phyloP scores from a whole-genome alignment of 1,140 invertebrate genomes.

The Oedothorax gibbosus region DNA sequence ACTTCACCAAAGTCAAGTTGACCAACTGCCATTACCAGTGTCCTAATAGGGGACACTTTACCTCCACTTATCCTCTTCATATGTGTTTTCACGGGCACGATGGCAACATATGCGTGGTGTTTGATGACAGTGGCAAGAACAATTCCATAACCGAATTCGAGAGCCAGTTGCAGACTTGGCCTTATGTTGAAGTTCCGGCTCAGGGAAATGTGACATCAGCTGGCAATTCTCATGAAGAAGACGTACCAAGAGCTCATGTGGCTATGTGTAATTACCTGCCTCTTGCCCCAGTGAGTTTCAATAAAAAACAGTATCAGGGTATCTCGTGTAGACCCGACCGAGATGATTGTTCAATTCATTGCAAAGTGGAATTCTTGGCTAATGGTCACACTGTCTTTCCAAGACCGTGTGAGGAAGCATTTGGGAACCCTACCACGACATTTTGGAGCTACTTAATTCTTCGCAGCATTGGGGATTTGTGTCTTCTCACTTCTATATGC shows the following conservation, averaged over 20 bases:
- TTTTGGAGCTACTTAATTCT: constrained; percentile 62
- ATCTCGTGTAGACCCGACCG: constrained; percentile 62
- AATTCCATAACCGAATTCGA: constrained; percentile 61
- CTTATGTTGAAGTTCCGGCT: constrained; percentile 50
- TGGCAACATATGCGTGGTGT: constrained; percentile 56
- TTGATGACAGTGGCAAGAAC: constrained; percentile 46
- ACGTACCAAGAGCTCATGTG: constrained; percentile 32
- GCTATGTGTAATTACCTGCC: constrained; percentile 62
- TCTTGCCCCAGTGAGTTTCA: constrained; percentile 57
- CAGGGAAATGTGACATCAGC: not conserved
- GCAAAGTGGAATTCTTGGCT: constrained; percentile 53
- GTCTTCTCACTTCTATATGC: constrained; percentile 59
- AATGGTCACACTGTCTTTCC: constrained; percentile 46
- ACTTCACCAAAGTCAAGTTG: constrained; percentile 62
- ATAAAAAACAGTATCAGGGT: constrained; percentile 54
- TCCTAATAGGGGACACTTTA: constrained; percentile 28
- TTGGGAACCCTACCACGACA: constrained; percentile 61
- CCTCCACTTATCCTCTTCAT: constrained; percentile 60
- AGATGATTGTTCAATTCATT: constrained; percentile 61
- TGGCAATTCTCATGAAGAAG: constrained; percentile 25
- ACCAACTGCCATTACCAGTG: constrained; percentile 63
- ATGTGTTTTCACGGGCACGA: constrained; percentile 61
- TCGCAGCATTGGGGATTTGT: constrained; percentile 61
- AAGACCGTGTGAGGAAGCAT: constrained; percentile 57
- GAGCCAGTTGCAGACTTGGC: constrained; percentile 62